Evolutionary conservation across 1,140 invertebrate species (phyloP).

Genomic region (Tenebrio molitor): DNA sequence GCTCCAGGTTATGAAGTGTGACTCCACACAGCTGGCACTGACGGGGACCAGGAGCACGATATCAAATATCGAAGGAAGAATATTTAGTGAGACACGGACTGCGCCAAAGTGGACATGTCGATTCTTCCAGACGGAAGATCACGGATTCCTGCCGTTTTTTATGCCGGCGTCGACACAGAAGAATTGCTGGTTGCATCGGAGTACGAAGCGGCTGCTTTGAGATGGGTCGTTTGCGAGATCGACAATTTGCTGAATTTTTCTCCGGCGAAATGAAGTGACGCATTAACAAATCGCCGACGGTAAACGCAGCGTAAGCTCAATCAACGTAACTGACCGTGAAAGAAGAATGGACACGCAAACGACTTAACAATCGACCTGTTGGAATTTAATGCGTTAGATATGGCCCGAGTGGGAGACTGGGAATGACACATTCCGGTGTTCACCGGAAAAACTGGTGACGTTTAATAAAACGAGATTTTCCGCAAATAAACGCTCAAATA

Average conservation of each 20-base stretch:
- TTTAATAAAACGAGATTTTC: not conserved
- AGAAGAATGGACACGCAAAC: slow-evolving; percentile 37
- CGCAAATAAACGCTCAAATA: not conserved
- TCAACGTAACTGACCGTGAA: slow-evolving; percentile 36
- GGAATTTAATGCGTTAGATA: slow-evolving; percentile 38
- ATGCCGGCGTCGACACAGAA: not conserved
- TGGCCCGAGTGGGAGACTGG: not conserved
- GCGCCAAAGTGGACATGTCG: slow-evolving; percentile 32
- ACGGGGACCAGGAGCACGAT: slow-evolving; percentile 58
- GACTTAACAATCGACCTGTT: slow-evolving; percentile 40
- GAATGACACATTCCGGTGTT: not conserved
- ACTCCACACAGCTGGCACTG: slow-evolving; percentile 61
- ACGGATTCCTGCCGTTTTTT: slow-evolving; percentile 17
- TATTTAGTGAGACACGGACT: slow-evolving; percentile 31
- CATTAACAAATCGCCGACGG: slow-evolving; percentile 28
- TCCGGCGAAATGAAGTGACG: slow-evolving; percentile 13
- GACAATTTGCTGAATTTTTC: slow-evolving; percentile 6
- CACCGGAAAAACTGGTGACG: slow-evolving; percentile 5
- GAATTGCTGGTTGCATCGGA: slow-evolving; percentile 15
- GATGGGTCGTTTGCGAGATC: slow-evolving; percentile 21
- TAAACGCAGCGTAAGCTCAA: slow-evolving; percentile 35
- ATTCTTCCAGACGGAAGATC: not conserved
- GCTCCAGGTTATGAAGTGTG: slow-evolving; percentile 63
- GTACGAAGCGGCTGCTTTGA: slow-evolving; percentile 1
- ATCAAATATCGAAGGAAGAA: slow-evolving; percentile 63